Conservation (phyloP, 2,113 vertebrate genomes). For the Catharus minimus region DNA sequence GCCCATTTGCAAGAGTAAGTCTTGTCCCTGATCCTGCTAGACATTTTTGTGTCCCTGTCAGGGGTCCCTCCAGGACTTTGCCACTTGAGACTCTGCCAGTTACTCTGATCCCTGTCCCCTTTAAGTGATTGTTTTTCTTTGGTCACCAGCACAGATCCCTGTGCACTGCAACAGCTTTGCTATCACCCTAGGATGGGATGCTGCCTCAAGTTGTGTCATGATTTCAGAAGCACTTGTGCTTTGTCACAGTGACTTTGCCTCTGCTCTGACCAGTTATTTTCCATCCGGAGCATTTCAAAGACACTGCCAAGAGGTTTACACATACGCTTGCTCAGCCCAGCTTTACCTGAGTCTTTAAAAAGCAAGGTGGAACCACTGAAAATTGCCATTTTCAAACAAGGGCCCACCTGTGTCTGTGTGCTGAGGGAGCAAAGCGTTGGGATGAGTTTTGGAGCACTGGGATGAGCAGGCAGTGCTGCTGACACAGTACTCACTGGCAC, state of each 20-base stretch:
- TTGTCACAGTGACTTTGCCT: background rate
- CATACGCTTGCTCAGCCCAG: background rate
- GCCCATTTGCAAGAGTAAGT: background rate
- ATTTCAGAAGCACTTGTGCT: background rate
- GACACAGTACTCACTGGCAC: fast-evolving
- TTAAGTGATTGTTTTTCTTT: background rate
- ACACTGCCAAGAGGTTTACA: background rate
- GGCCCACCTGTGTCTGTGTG: fast-evolving
- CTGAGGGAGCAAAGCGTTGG: fast-evolving
- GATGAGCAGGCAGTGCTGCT: fast-evolving
- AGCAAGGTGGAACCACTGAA: background rate
- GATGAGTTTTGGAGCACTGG: background rate
- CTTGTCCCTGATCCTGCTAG: background rate
- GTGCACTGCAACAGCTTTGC: background rate
- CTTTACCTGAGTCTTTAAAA: background rate
- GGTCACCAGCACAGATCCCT: background rate
- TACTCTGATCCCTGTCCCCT: fast-evolving
- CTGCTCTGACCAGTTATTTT: background rate
- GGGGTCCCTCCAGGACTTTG: background rate
- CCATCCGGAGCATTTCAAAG: fast-evolving
- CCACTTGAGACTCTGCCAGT: fast-evolving
- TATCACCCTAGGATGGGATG: background rate
- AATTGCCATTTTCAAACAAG: background rate
- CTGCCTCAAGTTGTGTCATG: background rate
- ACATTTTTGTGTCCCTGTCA: background rate